phyloP scores from a whole-genome alignment of 2,888 invertebrate species.

The Rhamnusium bicolor region DNA sequence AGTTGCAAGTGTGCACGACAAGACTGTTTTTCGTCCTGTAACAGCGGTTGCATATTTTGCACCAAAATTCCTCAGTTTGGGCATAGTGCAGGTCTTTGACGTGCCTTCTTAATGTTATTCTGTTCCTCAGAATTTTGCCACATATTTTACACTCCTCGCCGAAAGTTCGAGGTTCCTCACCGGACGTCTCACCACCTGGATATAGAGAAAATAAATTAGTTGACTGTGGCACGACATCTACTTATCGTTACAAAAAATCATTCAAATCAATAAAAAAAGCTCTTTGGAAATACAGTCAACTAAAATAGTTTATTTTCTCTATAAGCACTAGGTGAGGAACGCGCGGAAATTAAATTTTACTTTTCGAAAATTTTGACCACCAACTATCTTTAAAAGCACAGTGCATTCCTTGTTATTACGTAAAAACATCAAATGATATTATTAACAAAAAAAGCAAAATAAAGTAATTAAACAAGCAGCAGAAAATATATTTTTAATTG shows the following conservation, averaged over 20 bases:
- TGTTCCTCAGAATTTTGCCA: conserved; percentile 63
- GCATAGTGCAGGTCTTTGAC: conserved; percentile 64
- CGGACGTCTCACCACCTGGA: conserved; percentile 55
- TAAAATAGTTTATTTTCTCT: conserved; percentile 58
- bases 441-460: conserved; percentile 2
- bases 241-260: conserved; percentile 37
- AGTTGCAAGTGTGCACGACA: conserved; percentile 64
- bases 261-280: conserved; percentile 50
- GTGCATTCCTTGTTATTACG: not conserved
- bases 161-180: conserved; percentile 21
- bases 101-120: conserved; percentile 63
- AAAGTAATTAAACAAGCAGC: not conserved
- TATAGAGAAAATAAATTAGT: conserved; percentile 59
- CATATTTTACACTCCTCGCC: conserved; percentile 63
- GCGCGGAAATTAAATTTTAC: not conserved
- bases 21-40: conserved; percentile 66
- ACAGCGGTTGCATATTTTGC: conserved; percentile 62
- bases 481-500: not conserved
- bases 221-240: conserved; percentile 50
- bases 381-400: not conserved
- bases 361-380: not conserved
- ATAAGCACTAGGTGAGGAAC: conserved; percentile 31
- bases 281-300: conserved; percentile 57
- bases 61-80: conserved; percentile 63
- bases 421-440: not conserved